phyloP scores from a whole-genome alignment of 2,113 vertebrate genomes.

The Theropithecus gelada region DNA sequence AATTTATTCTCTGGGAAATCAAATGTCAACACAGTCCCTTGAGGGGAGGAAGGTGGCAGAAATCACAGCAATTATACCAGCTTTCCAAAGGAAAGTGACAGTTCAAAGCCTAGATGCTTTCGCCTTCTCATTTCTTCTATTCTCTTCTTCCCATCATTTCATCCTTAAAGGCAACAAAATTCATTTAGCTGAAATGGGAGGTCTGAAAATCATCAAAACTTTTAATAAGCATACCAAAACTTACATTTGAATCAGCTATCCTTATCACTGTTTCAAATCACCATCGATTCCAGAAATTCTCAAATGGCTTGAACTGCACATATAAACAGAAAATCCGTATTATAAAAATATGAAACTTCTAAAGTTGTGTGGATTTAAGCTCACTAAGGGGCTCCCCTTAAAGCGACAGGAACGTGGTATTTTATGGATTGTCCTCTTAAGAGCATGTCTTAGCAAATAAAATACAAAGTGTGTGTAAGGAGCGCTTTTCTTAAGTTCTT shows the following conservation, averaged over 20 bases:
- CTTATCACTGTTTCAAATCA: not conserved
- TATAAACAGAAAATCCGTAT: not conserved
- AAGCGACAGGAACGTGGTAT: not conserved
- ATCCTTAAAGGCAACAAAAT: not conserved
- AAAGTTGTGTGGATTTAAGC: not conserved
- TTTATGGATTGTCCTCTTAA: not conserved
- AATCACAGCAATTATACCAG: not conserved
- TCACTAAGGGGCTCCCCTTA: not conserved
- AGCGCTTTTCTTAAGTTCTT: not conserved
- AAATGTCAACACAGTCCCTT: not conserved
- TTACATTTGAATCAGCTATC: not conserved
- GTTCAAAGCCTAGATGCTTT: not conserved
- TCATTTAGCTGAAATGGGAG: not conserved
- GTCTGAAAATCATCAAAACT: not conserved
- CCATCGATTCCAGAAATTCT: not conserved
- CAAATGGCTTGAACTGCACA: not conserved
- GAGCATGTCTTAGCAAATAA: not conserved
- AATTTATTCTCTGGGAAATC: not conserved
- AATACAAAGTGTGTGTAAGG: not conserved
- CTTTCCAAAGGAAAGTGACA: not conserved
- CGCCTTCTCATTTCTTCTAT: not conserved
- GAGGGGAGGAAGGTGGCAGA: not conserved
- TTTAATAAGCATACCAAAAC: not conserved
- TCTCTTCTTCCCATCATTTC: not conserved
- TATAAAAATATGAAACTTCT: not conserved